Base-by-base conservation (phyloP, 2,113 vertebrate species). In the Lucifuga dentata region DNA sequence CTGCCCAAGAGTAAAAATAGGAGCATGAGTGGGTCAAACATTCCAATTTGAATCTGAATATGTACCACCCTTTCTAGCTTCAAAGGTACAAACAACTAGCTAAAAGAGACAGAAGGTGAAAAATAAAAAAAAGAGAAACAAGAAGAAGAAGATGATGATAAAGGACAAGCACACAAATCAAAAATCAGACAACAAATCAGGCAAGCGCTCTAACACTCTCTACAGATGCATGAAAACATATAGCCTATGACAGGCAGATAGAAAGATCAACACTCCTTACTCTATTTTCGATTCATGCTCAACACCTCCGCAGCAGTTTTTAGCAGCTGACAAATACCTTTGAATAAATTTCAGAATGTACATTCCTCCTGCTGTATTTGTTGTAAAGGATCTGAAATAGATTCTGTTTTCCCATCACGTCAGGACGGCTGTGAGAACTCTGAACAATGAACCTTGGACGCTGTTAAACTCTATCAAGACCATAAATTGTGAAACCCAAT, bases 401-500 rank as follows among this genome's bases (percentile, higher is more conserved):
- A 64, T 66, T 71, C 38, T 61, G 73, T 23, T 71, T 65, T 24
- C 83, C 86, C 89, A 90, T 91, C 21, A 41, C 7, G 57, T 29
- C 17, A 5, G 26, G 21, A 39, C 11, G 5, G 8, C 38, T 29
- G 43, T 48, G 36, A 32, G 50, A 40, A 16, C 61, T 74, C 50
- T 35, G 55, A 63, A 53, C 5, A 16, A 26, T 88, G 84, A 88
- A 90, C 90, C 63, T 90, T 91, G 85, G 11, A 61, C 83, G 0
- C 38, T 56, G 33, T 70, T 82, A 73, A 44, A 61, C 17, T 26
- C 41, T 61, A 53, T 41, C 15, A 33, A 2, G 41, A 41, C 15
- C 58, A 76, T 79, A 79, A 77, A 84, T 65, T 46, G 46, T 52
- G 51, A 71, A 73, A 69, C 9, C n/a, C n/a, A 48, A 58, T 51